phyloP scores from a whole-genome alignment of 2,888 invertebrate species.

The Troides aeacus region DNA sequence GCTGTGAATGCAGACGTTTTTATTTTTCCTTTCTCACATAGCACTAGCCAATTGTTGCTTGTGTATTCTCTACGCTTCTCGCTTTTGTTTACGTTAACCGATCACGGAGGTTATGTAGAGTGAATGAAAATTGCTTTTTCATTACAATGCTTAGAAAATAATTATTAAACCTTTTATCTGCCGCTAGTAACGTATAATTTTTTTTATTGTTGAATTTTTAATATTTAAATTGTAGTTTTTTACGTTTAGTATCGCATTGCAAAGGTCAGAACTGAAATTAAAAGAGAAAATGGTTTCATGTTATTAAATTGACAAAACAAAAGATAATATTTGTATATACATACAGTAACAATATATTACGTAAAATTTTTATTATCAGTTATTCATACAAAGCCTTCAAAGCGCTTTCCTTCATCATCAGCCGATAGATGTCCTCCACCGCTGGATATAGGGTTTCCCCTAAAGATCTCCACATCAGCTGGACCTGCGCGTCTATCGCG shows the following conservation, averaged over 20 bases:
- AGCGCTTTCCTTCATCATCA: too few relatives aligned
- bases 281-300: too few relatives aligned
- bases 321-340: too few relatives aligned
- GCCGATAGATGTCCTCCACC: too few relatives aligned
- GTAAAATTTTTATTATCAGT: too few relatives aligned
- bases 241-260: too few relatives aligned
- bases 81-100: slow-evolving; percentile 31
- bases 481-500: neutral
- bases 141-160: slow-evolving; percentile 17
- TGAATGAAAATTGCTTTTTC: slow-evolving; percentile 20
- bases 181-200: neutral
- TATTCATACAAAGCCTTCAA: too few relatives aligned
- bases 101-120: slow-evolving; percentile 18
- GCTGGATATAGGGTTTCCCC: too few relatives aligned
- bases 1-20: slow-evolving; percentile 44
- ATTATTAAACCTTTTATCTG: slow-evolving; percentile 9
- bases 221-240: neutral
- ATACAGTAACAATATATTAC: too few relatives aligned
- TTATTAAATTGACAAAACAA: too few relatives aligned
- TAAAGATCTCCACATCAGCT: too few relatives aligned
- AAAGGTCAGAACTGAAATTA: too few relatives aligned
- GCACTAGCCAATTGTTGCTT: slow-evolving; percentile 62
- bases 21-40: slow-evolving; percentile 48
- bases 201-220: slow-evolving; percentile 2
- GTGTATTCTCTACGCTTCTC: slow-evolving; percentile 41